phyloP scores from a whole-genome alignment of 1,140 invertebrate species.

The Drosophila ogumai region DNA sequence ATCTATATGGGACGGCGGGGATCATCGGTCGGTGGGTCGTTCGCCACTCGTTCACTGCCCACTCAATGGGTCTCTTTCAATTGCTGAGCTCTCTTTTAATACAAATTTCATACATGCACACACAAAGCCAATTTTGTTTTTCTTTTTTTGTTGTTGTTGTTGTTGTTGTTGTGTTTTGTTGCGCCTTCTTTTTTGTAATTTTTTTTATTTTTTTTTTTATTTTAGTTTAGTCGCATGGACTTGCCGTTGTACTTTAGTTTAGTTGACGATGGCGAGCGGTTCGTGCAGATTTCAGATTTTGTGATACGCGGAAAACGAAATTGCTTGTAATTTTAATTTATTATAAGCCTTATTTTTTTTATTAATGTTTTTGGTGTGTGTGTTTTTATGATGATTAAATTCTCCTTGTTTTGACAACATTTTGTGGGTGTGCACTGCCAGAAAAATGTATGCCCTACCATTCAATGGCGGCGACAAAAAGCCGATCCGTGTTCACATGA shows the following conservation, averaged over 20 bases:
- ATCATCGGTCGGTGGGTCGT: slow-evolving; percentile 50
- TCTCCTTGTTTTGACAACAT: background rate
- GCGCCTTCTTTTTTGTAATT: slow-evolving; percentile 28
- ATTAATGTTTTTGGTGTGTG: background rate
- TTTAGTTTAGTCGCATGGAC: slow-evolving; percentile 79
- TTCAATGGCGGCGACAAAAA: slow-evolving; percentile 9
- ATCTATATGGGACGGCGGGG: slow-evolving; percentile 6
- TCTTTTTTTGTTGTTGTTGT: slow-evolving; percentile 43
- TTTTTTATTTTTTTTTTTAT: slow-evolving; percentile 53
- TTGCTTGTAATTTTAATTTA: slow-evolving; percentile 24
- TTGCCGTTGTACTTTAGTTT: slow-evolving; percentile 79
- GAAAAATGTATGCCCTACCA: slow-evolving; percentile 38
- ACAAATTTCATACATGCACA: slow-evolving; percentile 79
- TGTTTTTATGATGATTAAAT: too few relatives aligned
- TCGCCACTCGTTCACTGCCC: slow-evolving; percentile 32
- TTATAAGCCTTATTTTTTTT: slow-evolving; percentile 2
- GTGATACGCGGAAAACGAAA: slow-evolving; percentile 39
- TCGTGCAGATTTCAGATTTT: slow-evolving; percentile 70
- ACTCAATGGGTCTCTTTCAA: slow-evolving; percentile 64
- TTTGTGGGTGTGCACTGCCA: slow-evolving; percentile 29
- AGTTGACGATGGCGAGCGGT: slow-evolving; percentile 75
- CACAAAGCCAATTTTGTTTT: slow-evolving; percentile 69
- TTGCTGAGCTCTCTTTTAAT: slow-evolving; percentile 66
- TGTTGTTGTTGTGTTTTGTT: slow-evolving; percentile 39
- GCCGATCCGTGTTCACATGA: slow-evolving; percentile 38